phyloP scores from a whole-genome alignment of 2,113 vertebrate genomes.

The Anolis carolinensis region DNA sequence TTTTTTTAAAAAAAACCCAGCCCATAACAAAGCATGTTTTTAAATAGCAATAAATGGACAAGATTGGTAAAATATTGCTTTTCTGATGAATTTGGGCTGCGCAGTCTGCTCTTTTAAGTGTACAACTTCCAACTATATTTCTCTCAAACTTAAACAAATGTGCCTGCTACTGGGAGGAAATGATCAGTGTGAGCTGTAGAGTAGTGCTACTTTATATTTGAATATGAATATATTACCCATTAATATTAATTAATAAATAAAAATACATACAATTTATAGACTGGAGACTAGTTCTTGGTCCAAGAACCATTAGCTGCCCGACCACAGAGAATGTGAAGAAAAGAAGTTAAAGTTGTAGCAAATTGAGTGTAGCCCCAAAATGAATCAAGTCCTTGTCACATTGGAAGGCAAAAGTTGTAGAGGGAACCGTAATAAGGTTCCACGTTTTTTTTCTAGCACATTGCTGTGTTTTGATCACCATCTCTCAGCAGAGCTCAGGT shows the following conservation, averaged over 20 bases:
- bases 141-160: background rate
- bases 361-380: too few species aligned
- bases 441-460: background rate
- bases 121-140: background rate
- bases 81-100: background rate
- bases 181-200: background rate
- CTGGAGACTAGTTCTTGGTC: too few species aligned
- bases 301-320: too few species aligned
- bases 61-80: background rate
- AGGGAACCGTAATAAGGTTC: background rate
- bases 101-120: background rate
- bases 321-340: too few species aligned
- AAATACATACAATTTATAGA: too few species aligned
- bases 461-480: background rate
- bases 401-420: background rate
- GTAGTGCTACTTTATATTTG: too few species aligned
- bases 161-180: background rate
- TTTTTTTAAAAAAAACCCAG: background rate
- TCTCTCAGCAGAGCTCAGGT: background rate
- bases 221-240: too few species aligned
- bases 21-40: background rate
- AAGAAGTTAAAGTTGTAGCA: too few species aligned
- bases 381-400: background rate
- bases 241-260: too few species aligned
- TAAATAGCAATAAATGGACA: background rate